Evolutionary conservation across 2,888 invertebrate genomes (phyloP), one percentile per base, ranked within the genome.

Genomic region (Strigamia transsilvanica): DNA sequence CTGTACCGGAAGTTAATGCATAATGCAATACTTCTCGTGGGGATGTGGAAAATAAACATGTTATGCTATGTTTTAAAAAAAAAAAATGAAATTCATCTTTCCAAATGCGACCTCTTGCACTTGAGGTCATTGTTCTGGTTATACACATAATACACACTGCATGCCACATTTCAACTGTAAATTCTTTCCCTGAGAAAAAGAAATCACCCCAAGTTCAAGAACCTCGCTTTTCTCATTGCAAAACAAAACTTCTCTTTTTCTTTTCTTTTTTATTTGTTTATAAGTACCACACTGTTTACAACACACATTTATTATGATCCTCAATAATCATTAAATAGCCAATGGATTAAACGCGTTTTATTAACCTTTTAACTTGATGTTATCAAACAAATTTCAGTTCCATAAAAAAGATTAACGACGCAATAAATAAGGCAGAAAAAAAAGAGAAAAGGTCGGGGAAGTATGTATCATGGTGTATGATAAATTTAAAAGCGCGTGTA

Each of bases 101-200:
- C 13, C 10, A 13, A 32, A n/a, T 32, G 73, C 27, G 73, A 73
- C 73, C 73, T 73, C 73, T 32, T 73, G 73, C 73, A 73, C 73
- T 73, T 73, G 7, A 73, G 73, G 73, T 73, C 73, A 32, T 73
- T 73, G 73, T 23, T 73, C 73, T 73, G 27, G 73, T 32, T 73
- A 56, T 56, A 56, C 56, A 56, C 56, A 73, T 73, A 73, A 73
- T 32, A 73, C 73, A 73, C 32, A 27, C 73, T 32, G 18, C 73
- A 73, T 32, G 32, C 73, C 73, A 13, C 27, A 32, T 73, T 27
- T 32, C 73, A 73, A 73, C 73, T 73, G 12, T 12, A 73, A 73
- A 73, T 73, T 73, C 73, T 32, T 32, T 73, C 32, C 73, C 73
- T 32, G 73, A 73, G 73, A 73, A 73, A 73, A 56, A 56, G 18